Evolutionary conservation across 2,797 vertebrate genomes (phyloP).

Genomic region (Coreius guichenoti): DNA sequence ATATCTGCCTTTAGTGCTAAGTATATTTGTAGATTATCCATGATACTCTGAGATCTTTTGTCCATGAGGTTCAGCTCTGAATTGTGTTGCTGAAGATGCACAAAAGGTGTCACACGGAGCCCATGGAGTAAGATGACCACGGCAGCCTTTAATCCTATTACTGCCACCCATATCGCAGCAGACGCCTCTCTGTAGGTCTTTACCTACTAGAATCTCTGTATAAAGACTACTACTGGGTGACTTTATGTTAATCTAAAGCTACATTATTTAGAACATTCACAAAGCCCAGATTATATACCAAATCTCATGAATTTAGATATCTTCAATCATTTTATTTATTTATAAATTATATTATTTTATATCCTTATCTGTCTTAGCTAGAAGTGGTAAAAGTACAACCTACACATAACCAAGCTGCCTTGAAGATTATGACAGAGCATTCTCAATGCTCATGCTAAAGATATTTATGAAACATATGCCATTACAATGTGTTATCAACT

Average conservation of each 20-base stretch:
- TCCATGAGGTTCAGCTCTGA: constrained; percentile 70
- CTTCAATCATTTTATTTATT: background rate
- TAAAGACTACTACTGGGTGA: background rate
- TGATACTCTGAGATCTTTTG: constrained; percentile 74
- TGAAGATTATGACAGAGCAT: background rate
- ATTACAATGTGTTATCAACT: background rate
- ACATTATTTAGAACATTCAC: background rate
- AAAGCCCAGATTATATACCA: background rate
- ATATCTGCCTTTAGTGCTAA: constrained; percentile 11
- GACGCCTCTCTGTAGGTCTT: constrained; percentile 58
- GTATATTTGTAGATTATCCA: constrained; percentile 75
- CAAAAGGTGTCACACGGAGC: constrained; percentile 79
- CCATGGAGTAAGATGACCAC: constrained; percentile 69
- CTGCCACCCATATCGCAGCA: constrained; percentile 50
- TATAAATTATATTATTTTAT: background rate
- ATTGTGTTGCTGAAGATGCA: constrained; percentile 67
- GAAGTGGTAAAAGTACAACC: background rate
- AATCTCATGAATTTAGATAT: background rate
- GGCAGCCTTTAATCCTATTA: constrained; percentile 79
- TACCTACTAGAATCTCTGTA: background rate
- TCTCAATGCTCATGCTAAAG: background rate
- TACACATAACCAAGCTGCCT: background rate
- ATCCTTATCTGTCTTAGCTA: background rate
- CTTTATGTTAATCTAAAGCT: background rate
- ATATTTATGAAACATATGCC: background rate